phyloP scores from a whole-genome alignment of 2,888 invertebrate genomes.

The Cephus sareptanus region DNA sequence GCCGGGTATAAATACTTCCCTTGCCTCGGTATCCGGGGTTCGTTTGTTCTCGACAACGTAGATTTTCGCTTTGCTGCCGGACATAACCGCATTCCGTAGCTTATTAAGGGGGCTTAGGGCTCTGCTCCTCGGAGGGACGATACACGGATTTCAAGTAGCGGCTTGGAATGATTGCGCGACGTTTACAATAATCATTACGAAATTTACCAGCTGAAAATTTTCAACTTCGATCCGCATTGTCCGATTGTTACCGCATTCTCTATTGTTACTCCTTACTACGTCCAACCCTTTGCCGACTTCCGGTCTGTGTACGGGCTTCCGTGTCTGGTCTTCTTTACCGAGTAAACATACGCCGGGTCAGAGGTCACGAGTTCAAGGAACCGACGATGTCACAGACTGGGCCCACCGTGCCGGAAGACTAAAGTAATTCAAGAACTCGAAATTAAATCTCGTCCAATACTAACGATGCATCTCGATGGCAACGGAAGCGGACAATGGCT shows the following conservation, averaged over 20 bases:
- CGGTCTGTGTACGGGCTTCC: not conserved
- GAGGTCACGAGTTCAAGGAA: not conserved
- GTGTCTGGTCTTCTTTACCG: not conserved
- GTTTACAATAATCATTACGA: not conserved
- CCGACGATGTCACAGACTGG: not conserved
- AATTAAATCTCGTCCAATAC: slow-evolving; percentile 52
- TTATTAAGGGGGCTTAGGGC: not conserved
- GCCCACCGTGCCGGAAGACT: not conserved
- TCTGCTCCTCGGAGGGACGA: not conserved
- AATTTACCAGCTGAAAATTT: not conserved
- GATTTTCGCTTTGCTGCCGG: slow-evolving; percentile 33
- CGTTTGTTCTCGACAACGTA: slow-evolving; percentile 30
- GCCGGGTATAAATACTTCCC: slow-evolving; percentile 31
- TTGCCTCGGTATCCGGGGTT: slow-evolving; percentile 25
- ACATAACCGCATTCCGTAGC: slow-evolving; percentile 31
- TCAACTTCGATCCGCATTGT: not conserved
- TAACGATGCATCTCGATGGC: slow-evolving; percentile 82
- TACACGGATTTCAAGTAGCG: not conserved
- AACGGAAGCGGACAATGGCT: slow-evolving; percentile 76
- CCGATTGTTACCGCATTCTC: not conserved
- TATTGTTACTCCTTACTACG: not conserved
- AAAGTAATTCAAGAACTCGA: not conserved
- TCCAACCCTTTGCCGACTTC: not conserved
- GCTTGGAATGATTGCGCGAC: not conserved
- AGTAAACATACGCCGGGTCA: not conserved